phyloP scores from a whole-genome alignment of 2,113 vertebrate species.

The Bothrops jararaca region DNA sequence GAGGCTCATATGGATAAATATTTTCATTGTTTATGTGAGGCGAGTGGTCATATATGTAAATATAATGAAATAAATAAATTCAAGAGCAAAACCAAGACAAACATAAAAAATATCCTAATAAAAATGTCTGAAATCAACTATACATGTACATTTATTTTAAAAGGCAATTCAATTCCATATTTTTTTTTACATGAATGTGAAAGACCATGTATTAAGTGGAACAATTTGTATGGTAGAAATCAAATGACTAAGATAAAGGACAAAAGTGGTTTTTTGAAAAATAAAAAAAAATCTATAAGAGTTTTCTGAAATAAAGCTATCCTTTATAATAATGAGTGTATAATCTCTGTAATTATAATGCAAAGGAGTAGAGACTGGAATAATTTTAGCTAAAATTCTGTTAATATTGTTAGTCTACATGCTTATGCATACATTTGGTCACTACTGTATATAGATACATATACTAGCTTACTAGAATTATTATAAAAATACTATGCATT shows the following conservation, averaged over 20 bases:
- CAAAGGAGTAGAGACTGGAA: background rate
- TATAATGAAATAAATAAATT: background rate
- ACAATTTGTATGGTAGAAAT: background rate
- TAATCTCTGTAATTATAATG: background rate
- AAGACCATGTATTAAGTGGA: too few relatives aligned
- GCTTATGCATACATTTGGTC: background rate
- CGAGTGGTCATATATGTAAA: background rate
- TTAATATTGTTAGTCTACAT: background rate
- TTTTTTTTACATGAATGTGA: too few relatives aligned
- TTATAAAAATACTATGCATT: background rate
- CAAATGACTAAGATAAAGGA: background rate
- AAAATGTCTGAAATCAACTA: background rate
- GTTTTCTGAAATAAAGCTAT: background rate
- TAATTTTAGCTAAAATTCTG: background rate
- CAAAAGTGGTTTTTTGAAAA: background rate
- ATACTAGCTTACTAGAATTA: background rate
- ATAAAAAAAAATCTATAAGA: background rate
- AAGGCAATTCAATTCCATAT: too few relatives aligned
- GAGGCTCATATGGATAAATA: background rate
- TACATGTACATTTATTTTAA: background rate
- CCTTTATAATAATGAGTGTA: background rate
- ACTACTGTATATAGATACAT: background rate
- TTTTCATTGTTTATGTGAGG: background rate
- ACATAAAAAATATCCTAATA: background rate
- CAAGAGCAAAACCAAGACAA: background rate